A percentile compares a stretch with the other conserved stretches of the same genome.
These are phyloP conservation scores for Notiomystis cincta DNA, from an alignment of 2,113 vertebrate species.

Conservation along the genomic window DNA sequence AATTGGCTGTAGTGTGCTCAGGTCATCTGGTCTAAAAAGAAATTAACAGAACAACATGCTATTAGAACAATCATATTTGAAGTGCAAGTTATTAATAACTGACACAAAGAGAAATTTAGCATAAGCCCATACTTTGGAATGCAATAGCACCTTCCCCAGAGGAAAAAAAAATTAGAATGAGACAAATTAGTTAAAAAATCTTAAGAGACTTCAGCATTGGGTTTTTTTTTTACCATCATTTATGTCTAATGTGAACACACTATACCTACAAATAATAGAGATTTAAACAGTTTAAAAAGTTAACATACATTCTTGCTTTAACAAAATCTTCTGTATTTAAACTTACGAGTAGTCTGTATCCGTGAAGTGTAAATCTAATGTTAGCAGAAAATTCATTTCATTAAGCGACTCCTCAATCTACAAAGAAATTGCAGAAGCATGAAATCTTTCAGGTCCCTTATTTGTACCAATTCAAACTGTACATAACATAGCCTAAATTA, in stretches of 20 bases:
- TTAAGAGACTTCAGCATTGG: not conserved
- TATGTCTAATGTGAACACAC: not conserved
- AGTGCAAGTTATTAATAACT: not conserved
- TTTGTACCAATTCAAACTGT: not conserved
- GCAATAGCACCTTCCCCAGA: not conserved
- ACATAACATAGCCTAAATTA: not conserved
- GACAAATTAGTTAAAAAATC: not conserved
- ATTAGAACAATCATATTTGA: not conserved
- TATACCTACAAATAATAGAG: not conserved
- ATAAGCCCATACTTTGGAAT: not conserved
- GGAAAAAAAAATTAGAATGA: not conserved
- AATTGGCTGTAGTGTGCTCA: slow-evolving; percentile 89
- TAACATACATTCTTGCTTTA: not conserved
- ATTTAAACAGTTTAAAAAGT: not conserved
- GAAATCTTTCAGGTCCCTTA: not conserved
- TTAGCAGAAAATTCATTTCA: slow-evolving; percentile 93
- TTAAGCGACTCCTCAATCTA: slow-evolving; percentile 95
- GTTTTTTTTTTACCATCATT: not conserved
- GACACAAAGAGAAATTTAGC: not conserved
- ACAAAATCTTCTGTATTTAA: slow-evolving; percentile 16
- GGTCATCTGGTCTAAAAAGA: slow-evolving; percentile 83
- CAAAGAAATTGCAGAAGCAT: slow-evolving; percentile 54
- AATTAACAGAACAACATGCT: not conserved
- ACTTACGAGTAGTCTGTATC: slow-evolving; percentile 98
- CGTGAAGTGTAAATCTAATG: slow-evolving; percentile 93